Evolutionary conservation across 2,888 invertebrate genomes (phyloP).

Genomic region (Eupithecia subfuscata): DNA sequence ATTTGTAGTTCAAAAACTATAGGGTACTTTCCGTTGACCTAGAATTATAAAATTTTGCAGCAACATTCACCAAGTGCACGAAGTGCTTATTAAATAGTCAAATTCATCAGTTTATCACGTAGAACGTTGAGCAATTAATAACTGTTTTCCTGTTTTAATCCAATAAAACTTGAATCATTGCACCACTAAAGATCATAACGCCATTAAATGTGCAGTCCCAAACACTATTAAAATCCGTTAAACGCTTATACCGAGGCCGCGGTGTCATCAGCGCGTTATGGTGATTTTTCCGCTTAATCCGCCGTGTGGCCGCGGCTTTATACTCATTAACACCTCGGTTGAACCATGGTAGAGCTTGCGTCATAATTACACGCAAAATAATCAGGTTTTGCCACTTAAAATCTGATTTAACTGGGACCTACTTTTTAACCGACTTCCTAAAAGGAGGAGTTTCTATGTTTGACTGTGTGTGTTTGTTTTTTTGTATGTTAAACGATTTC

Average conservation of each 20-base stretch:
- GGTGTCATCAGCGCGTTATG: conserved; percentile 47
- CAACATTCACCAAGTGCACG: neutral
- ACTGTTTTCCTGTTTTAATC: neutral
- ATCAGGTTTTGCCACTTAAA: conserved; percentile 11
- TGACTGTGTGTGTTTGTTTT: neutral
- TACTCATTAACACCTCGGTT: conserved; percentile 65
- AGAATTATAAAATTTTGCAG: too few relatives aligned
- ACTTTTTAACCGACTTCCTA: neutral
- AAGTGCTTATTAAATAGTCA: neutral
- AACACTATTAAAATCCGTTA: conserved; percentile 29
- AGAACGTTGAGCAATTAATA: neutral
- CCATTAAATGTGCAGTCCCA: conserved; percentile 26
- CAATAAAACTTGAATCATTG: conserved; percentile 9
- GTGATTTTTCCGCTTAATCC: conserved; percentile 64
- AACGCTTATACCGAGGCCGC: conserved; percentile 31
- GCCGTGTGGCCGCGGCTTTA: conserved; percentile 64
- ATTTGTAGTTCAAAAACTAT: too few relatives aligned
- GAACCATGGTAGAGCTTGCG: conserved; percentile 15
- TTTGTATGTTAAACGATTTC: neutral
- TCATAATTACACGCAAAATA: conserved; percentile 12
- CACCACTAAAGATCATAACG: conserved; percentile 28
- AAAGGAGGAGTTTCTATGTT: neutral
- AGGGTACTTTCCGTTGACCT: too few relatives aligned
- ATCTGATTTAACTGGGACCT: conserved; percentile 7
- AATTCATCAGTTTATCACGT: neutral